Percentiles rank a stretch among this genome's conserved stretches.
Evolutionary conservation across 2,113 vertebrate species (phyloP).

Genomic region (Rhadina sibilatrix): DNA sequence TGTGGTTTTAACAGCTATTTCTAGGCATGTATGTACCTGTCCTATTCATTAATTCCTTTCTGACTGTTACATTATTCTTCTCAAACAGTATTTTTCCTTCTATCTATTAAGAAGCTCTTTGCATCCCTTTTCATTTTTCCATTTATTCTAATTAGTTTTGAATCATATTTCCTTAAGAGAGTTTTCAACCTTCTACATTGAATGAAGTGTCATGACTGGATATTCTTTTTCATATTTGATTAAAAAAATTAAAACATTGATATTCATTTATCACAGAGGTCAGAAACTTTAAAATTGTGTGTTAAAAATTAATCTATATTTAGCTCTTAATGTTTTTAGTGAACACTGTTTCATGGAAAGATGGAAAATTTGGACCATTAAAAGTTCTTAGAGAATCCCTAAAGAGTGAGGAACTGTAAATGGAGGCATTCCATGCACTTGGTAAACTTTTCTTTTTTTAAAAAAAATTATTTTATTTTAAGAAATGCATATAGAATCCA

Average conservation of each 20-base stretch:
- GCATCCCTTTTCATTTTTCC: background rate
- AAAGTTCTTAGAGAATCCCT: background rate
- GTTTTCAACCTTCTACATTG: background rate
- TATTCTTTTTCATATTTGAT: background rate
- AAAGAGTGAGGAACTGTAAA: background rate
- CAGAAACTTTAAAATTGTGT: background rate
- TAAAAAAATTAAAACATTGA: background rate
- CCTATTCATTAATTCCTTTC: constrained; percentile 48
- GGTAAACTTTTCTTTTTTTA: background rate
- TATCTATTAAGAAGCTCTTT: background rate
- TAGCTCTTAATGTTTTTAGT: background rate
- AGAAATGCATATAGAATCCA: background rate
- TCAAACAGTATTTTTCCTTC: constrained; percentile 17
- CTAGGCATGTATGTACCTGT: constrained; percentile 13
- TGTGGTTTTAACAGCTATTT: constrained; percentile 51
- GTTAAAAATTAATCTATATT: background rate
- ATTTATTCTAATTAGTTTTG: background rate
- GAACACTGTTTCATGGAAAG: background rate
- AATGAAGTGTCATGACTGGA: background rate
- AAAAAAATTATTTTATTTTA: background rate
- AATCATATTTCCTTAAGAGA: background rate
- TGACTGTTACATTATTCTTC: constrained; percentile 14
- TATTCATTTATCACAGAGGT: background rate
- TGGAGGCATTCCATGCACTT: background rate
- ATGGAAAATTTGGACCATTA: background rate